Conservation (phyloP, 2,797 vertebrate genomes). For the Anabacerthia variegaticeps region DNA sequence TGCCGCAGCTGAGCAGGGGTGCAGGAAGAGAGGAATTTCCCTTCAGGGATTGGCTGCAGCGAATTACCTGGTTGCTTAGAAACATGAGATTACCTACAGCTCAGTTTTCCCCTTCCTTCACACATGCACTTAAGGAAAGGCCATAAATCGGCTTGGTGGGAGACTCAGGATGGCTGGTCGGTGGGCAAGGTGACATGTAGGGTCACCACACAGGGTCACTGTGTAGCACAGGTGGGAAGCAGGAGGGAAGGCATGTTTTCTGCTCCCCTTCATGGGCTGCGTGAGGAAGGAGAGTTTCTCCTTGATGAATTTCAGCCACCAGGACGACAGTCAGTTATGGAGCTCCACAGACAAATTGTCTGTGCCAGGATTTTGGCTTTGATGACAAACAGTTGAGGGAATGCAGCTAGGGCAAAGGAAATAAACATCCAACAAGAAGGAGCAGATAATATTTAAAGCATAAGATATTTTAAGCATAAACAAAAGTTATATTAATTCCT, state of each 20-base stretch:
- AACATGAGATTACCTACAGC: constrained; percentile 43
- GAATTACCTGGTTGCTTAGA: constrained; percentile 67
- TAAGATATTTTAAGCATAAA: not conserved
- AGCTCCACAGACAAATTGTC: rapidly evolving
- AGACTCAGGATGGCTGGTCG: not conserved
- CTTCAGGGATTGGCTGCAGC: constrained; percentile 3
- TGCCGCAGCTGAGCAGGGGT: not conserved
- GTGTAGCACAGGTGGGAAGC: not conserved
- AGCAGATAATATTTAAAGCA: not conserved
- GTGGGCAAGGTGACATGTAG: rapidly evolving
- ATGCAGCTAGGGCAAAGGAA: not conserved
- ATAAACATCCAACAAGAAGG: not conserved
- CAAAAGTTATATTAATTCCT: not conserved
- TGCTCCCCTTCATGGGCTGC: not conserved
- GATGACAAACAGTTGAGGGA: not conserved
- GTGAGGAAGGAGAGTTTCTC: not conserved
- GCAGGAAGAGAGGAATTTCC: constrained; percentile 30
- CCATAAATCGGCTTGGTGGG: not conserved
- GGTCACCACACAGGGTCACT: not conserved
- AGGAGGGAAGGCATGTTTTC: not conserved
- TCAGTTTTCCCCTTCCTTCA: constrained; percentile 39
- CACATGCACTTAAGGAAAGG: not conserved
- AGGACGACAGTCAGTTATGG: not conserved
- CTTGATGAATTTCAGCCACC: not conserved
- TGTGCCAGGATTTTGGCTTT: not conserved